Conservation (phyloP, 92 coral and sea anemone genomes). For the Heliopora coerulea region DNA sequence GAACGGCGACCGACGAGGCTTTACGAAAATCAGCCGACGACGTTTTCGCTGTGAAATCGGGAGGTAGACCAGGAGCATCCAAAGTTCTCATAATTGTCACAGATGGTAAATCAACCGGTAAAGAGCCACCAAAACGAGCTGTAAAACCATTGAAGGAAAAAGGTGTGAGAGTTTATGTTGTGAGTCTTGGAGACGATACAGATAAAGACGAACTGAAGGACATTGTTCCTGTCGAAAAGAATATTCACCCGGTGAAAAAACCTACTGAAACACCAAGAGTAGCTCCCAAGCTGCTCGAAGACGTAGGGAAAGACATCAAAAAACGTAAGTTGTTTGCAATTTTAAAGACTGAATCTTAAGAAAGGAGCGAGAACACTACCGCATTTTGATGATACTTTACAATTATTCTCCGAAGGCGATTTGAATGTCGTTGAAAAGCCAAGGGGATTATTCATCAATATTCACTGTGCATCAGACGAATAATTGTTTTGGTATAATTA, state of each 20-base stretch:
- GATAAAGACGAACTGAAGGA: slow-evolving; percentile 50
- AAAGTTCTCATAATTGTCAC: slow-evolving; percentile 72
- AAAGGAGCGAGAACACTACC: too few species aligned
- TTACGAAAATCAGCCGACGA: slow-evolving; percentile 16
- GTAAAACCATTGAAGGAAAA: slow-evolving; percentile 63
- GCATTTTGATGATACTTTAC: too few species aligned
- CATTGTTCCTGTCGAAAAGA: slow-evolving; percentile 43
- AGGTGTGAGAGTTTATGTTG: slow-evolving; percentile 64
- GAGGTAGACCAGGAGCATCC: slow-evolving; percentile 42
- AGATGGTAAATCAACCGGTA: slow-evolving; percentile 55
- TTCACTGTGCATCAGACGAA: too few species aligned
- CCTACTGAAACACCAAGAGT: slow-evolving; percentile 29
- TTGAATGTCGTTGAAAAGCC: too few species aligned
- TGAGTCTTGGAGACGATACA: slow-evolving; percentile 63
- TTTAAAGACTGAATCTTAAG: too few species aligned
- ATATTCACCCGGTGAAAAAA: slow-evolving; percentile 41
- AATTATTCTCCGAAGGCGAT: too few species aligned
- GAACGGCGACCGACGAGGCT: slow-evolving; percentile 47
- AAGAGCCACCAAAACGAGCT: slow-evolving; percentile 46
- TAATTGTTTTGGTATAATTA: too few species aligned
- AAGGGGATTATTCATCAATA: too few species aligned
- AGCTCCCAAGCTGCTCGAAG: slow-evolving; percentile 53
- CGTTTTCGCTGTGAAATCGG: slow-evolving; percentile 34
- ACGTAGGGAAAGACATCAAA: slow-evolving; percentile 54
- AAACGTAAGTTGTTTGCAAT: slow-evolving; percentile 69